These are phyloP conservation scores for Dermochelys coriacea DNA, from an alignment of 2,797 vertebrate genomes.

Conservation along the genomic window DNA sequence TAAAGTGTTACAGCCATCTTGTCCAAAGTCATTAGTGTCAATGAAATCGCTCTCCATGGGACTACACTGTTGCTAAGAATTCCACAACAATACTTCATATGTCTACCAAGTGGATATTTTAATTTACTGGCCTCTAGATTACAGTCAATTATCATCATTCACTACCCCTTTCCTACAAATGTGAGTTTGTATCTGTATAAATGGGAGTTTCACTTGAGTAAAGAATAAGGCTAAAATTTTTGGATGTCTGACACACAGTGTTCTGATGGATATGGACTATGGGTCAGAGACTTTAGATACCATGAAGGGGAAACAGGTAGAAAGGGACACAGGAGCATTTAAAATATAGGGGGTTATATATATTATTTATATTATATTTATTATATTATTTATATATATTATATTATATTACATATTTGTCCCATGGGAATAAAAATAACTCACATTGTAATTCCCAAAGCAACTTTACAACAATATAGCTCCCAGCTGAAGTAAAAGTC, in stretches of 20 bases:
- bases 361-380: too few relatives aligned
- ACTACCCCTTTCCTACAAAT: not conserved
- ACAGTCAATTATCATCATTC: constrained; percentile 26
- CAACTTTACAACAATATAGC: constrained; percentile 58
- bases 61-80: not conserved
- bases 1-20: not conserved
- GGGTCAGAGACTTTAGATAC: constrained; percentile 28
- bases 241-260: not conserved
- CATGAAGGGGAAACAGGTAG: constrained; percentile 8
- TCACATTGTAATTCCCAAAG: constrained; percentile 59
- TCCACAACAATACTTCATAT: not conserved
- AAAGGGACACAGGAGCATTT: constrained; percentile 28
- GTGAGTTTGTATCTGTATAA: not conserved
- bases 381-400: too few relatives aligned
- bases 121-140: not conserved
- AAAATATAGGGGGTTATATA: not conserved
- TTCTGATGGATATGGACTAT: rapidly evolving
- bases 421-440: constrained; percentile 32
- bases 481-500: constrained; percentile 59
- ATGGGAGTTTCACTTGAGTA: not conserved
- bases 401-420: not conserved
- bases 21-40: not conserved
- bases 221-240: not conserved
- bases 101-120: not conserved
- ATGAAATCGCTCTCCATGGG: not conserved